Conservation (phyloP, 2,113 vertebrate species). For the Takifugu bimaculatus region DNA sequence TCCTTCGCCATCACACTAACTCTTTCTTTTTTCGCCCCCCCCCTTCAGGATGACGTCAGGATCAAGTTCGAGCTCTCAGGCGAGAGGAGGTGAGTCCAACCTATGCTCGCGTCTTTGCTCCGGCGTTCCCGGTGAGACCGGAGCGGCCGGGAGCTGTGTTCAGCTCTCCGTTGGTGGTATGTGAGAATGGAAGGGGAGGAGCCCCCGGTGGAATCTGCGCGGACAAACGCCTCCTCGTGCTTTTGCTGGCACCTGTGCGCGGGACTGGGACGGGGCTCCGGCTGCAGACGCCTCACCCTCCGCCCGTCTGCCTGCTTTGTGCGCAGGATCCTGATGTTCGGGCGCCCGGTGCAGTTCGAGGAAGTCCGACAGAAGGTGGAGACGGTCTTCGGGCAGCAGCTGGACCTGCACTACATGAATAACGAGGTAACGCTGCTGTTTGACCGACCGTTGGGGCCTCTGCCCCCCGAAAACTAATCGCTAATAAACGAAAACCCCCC, state of each 20-base stretch:
- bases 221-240: conserved; percentile 30
- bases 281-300: conserved; percentile 20
- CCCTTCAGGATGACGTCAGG: conserved; percentile 87
- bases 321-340: conserved; percentile 84
- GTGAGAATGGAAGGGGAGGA: conserved; percentile 73
- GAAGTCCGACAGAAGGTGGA: conserved; percentile 88
- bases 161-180: conserved; percentile 45
- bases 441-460: no score
- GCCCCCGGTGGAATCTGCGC: conserved; percentile 82
- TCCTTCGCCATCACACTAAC: no score
- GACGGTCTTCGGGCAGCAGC: conserved; percentile 86
- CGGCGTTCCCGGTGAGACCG: no score
- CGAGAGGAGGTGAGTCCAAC: conserved; percentile 82
- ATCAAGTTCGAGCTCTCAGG: conserved; percentile 96
- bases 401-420: conserved; percentile 85
- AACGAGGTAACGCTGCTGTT: conserved; percentile 76
- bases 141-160: no score
- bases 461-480: no score
- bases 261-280: conserved; percentile 24
- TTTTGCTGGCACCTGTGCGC: conserved; percentile 13
- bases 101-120: neutral
- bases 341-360: conserved; percentile 84
- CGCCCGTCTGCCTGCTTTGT: conserved; percentile 14
- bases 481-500: no score
- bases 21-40: neutral